phyloP scores from a whole-genome alignment of 2,888 invertebrate genomes.

The Eurytoma adleriae region DNA sequence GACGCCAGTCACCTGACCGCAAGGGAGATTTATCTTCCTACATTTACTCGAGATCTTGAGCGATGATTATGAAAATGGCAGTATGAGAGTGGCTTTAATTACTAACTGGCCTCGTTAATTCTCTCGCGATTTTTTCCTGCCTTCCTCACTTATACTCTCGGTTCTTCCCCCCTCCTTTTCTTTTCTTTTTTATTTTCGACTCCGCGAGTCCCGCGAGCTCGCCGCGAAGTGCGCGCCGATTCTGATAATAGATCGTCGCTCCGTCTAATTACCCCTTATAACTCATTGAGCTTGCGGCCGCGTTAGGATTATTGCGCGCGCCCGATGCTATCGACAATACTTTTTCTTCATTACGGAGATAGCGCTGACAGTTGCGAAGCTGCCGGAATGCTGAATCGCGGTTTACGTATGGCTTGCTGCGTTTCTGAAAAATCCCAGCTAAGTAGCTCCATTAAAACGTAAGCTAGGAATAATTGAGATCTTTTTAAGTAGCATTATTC shows the following conservation, averaged over 20 bases:
- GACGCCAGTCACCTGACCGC: slow-evolving; percentile 54
- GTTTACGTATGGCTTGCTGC: neutral
- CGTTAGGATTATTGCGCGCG: slow-evolving; percentile 49
- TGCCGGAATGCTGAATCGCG: neutral
- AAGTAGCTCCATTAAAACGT: slow-evolving; percentile 51
- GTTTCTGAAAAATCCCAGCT: slow-evolving; percentile 2
- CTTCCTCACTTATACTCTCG: neutral
- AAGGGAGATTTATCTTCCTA: slow-evolving; percentile 55
- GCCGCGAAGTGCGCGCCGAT: slow-evolving; percentile 5
- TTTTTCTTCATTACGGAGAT: slow-evolving; percentile 59
- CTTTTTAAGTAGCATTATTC: slow-evolving; percentile 49
- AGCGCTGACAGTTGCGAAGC: slow-evolving; percentile 47
- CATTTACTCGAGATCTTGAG: slow-evolving; percentile 58
- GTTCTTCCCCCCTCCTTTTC: slow-evolving; percentile 2
- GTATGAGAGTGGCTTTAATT: slow-evolving; percentile 57
- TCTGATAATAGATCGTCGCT: slow-evolving; percentile 58
- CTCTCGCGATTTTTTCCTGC: slow-evolving; percentile 47
- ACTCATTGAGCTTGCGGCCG: slow-evolving; percentile 47
- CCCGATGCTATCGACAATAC: slow-evolving; percentile 55
- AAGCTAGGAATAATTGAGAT: slow-evolving; percentile 46
- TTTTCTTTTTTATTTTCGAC: slow-evolving; percentile 12
- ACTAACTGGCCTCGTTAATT: slow-evolving; percentile 58
- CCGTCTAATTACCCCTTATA: slow-evolving; percentile 55
- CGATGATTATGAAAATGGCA: slow-evolving; percentile 58
- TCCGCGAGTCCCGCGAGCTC: slow-evolving; percentile 27